These are phyloP conservation scores for Cheilosia variabilis DNA, from an alignment of 2,888 invertebrate species.

Conservation along the genomic window DNA sequence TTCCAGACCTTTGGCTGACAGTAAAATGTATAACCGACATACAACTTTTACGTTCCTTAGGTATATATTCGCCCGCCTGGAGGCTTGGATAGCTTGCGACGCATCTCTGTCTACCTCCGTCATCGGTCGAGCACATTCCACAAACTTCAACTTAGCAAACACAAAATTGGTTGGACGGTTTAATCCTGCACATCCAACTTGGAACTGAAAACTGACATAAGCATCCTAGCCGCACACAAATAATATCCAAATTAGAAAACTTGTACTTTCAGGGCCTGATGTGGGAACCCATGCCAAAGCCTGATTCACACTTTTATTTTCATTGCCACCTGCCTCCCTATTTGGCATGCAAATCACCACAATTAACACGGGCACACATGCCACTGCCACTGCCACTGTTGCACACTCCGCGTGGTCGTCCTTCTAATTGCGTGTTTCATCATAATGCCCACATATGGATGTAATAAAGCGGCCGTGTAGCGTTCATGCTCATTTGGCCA, in stretches of 20 bases:
- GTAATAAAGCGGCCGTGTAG: slow-evolving; percentile 48
- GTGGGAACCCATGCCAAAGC: neutral
- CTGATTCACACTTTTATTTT: slow-evolving; percentile 45
- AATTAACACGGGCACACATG: slow-evolving; percentile 31
- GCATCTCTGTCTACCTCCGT: no score
- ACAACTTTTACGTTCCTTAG: no score
- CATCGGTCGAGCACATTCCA: neutral
- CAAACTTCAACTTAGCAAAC: neutral
- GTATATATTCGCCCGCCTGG: no score
- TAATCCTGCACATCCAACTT: neutral
- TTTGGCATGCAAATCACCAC: slow-evolving; percentile 47
- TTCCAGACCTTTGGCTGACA: no score
- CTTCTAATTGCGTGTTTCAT: slow-evolving; percentile 69
- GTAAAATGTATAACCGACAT: no score
- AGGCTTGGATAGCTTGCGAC: no score
- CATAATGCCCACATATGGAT: slow-evolving; percentile 74
- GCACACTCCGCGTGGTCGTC: slow-evolving; percentile 31
- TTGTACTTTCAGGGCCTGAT: slow-evolving; percentile 17
- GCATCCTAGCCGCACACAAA: neutral
- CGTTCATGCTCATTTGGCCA: slow-evolving; percentile 50
- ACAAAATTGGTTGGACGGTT: neutral
- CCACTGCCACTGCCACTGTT: slow-evolving; percentile 2
- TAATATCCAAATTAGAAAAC: slow-evolving; percentile 22
- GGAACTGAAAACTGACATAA: neutral
- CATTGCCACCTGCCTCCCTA: slow-evolving; percentile 39